A percentile compares a stretch with the other conserved stretches of the same genome.
Conservation (phyloP, 1,140 invertebrate genomes). For the Drosophila eugracilis region DNA sequence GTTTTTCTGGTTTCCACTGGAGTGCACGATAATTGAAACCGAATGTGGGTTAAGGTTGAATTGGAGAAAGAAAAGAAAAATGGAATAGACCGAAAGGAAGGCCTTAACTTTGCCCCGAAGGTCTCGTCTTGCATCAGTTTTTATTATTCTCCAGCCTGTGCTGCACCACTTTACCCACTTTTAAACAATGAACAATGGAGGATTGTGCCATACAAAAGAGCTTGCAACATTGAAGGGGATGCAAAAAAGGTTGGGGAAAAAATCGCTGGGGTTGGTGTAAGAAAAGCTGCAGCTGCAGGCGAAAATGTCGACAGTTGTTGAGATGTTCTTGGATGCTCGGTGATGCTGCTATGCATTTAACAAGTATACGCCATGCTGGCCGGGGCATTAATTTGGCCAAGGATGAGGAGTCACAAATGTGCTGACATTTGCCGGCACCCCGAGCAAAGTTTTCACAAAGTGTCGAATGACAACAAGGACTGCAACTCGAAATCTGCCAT, state of each 20-base stretch:
- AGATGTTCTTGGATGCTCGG: conserved; percentile 37
- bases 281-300: conserved; percentile 29
- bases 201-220: conserved; percentile 32
- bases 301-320: conserved; percentile 33
- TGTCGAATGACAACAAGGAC: conserved; percentile 37
- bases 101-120: conserved; percentile 50
- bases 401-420: conserved; percentile 70
- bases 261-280: conserved; percentile 14
- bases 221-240: conserved; percentile 44
- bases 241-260: neutral
- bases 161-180: conserved; percentile 61
- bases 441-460: conserved; percentile 56
- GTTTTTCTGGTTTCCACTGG: conserved; percentile 12
- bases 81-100: conserved; percentile 15
- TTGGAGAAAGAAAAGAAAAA: neutral
- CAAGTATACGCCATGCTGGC: conserved; percentile 78
- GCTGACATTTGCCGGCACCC: conserved; percentile 70
- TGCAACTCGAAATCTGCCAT: conserved; percentile 14
- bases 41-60: conserved; percentile 76
- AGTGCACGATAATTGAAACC: conserved; percentile 56
- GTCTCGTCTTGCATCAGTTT: conserved; percentile 33
- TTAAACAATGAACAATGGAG: conserved; percentile 63
- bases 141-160: conserved; percentile 15
- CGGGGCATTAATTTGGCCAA: conserved; percentile 58
- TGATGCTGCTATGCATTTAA: conserved; percentile 63